A percentile compares a stretch with the other conserved stretches of the same genome.
phyloP scores from a whole-genome alignment of 2,888 invertebrate species.

The Sarcophaga caerulescens region DNA sequence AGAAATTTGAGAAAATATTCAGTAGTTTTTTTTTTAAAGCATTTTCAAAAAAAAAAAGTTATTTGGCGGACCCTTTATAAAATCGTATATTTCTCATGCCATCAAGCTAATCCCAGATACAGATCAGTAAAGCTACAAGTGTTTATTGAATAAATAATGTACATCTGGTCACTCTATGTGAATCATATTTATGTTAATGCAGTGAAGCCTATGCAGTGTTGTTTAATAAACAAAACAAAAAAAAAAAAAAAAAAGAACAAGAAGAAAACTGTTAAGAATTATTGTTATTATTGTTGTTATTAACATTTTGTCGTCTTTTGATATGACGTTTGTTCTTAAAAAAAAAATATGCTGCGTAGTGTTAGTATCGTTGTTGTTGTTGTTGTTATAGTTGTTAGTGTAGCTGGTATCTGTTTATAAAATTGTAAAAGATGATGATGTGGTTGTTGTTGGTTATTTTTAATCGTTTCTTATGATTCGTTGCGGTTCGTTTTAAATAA shows the following conservation, averaged over 20 bases:
- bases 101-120: too few species aligned
- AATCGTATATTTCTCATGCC: too few species aligned
- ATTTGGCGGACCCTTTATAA: too few species aligned
- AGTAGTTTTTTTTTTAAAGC: too few species aligned
- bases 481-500: constrained; percentile 76
- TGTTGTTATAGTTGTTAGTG: background rate
- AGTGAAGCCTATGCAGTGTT: background rate
- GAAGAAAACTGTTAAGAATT: constrained; percentile 44
- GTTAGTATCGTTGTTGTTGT: constrained; percentile 22
- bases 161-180: constrained; percentile 3
- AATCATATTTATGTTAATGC: background rate
- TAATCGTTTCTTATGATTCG: constrained; percentile 75
- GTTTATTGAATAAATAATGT: background rate
- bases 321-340: constrained; percentile 24
- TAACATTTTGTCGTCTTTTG: constrained; percentile 60
- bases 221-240: background rate
- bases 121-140: too few species aligned
- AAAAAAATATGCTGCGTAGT: background rate
- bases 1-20: too few species aligned
- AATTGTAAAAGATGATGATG: constrained; percentile 38
- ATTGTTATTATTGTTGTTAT: constrained; percentile 64
- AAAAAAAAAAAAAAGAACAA: background rate
- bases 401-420: constrained; percentile 19
- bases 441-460: constrained; percentile 59
- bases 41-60: too few species aligned